These are phyloP conservation scores for Lepus europaeus DNA, from an alignment of 2,113 vertebrate genomes.

Conservation along the genomic window DNA sequence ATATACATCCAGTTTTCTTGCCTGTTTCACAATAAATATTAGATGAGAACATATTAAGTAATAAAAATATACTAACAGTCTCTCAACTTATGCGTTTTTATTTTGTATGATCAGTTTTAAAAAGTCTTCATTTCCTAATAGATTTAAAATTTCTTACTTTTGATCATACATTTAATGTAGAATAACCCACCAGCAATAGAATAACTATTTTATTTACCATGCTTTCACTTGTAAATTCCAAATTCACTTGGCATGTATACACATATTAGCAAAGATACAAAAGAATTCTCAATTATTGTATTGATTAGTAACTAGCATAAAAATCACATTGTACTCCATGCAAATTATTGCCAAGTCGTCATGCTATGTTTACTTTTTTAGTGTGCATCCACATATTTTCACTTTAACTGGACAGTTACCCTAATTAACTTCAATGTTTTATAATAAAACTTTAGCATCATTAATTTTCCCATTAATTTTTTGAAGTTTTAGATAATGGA, in stretches of 20 bases:
- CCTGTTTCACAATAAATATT: conserved; percentile 88
- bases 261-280: conserved; percentile 44
- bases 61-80: conserved; percentile 58
- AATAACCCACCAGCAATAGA: not conserved
- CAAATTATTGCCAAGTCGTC: conserved; percentile 21
- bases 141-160: conserved; percentile 53
- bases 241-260: not conserved
- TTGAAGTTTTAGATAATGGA: not conserved
- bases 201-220: not conserved
- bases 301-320: conserved; percentile 43
- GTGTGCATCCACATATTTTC: not conserved
- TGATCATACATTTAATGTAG: not conserved
- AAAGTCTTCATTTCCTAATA: conserved; percentile 61
- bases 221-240: conserved; percentile 35
- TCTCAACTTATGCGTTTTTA: conserved; percentile 20
- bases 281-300: conserved; percentile 30
- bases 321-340: conserved; percentile 32
- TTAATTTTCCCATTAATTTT: conserved; percentile 12
- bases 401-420: not conserved
- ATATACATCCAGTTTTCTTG: conserved; percentile 97
- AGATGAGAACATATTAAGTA: conserved; percentile 48
- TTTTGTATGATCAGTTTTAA: conserved; percentile 59
- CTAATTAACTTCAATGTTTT: conserved; percentile 28
- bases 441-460: conserved; percentile 39
- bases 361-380: conserved; percentile 1